phyloP scores from a whole-genome alignment of 2,797 vertebrate genomes.

The Bryconaethiops microstoma region DNA sequence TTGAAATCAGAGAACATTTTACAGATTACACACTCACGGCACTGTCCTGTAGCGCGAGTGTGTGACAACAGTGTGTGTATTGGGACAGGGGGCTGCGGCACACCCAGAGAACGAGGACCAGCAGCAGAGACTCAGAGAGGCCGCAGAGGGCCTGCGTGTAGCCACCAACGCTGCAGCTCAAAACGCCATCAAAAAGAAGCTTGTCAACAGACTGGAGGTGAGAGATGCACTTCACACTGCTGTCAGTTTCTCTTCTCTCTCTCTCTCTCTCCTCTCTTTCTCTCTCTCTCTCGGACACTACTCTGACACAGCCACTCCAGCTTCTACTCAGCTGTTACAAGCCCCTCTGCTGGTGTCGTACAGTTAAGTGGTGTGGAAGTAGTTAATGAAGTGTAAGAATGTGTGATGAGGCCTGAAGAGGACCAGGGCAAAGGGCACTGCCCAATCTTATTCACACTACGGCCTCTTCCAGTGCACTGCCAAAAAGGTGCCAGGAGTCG shows the following conservation, averaged over 20 bases:
- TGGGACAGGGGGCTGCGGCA: constrained; percentile 90
- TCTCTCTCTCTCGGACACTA: not conserved
- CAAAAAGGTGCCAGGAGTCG: too few relatives aligned
- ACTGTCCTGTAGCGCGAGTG: not conserved
- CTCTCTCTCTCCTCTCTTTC: constrained; percentile 21
- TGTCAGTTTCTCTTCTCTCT: not conserved
- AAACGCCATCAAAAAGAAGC: constrained; percentile 99
- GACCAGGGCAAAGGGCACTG: not conserved
- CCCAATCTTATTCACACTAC: not conserved
- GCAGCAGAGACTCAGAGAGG: constrained; percentile 94
- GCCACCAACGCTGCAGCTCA: constrained; percentile 98
- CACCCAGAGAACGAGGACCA: constrained; percentile 98
- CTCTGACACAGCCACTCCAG: not conserved
- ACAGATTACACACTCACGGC: not conserved
- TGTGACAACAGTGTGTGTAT: not conserved
- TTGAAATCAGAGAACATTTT: too few relatives aligned
- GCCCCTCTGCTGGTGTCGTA: not conserved
- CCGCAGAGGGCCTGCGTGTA: constrained; percentile 93
- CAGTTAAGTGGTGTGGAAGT: constrained; percentile 5
- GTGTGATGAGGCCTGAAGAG: constrained; percentile 4
- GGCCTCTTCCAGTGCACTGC: not conserved
- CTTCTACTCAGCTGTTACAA: not conserved
- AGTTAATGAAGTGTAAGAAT: constrained; percentile 26
- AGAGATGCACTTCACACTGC: constrained; percentile 40
- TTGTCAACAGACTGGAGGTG: constrained; percentile 96